These are phyloP conservation scores for Dipus sagitta DNA, from an alignment of 2,797 vertebrate species.

Conservation along the genomic window DNA sequence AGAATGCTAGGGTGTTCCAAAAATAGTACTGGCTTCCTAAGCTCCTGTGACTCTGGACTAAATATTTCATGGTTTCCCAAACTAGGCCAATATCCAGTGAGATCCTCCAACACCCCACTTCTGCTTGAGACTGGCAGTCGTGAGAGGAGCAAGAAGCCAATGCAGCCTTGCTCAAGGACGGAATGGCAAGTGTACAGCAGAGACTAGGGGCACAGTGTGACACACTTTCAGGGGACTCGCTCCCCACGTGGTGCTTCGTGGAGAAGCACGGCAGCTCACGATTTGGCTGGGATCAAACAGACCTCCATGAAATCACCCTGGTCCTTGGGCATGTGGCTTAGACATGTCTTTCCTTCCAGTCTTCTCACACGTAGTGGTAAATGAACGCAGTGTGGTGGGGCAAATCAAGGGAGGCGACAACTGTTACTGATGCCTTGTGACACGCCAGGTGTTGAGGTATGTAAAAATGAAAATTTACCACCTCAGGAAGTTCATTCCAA, in stretches of 20 bases:
- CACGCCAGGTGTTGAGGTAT: background rate
- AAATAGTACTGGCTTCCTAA: background rate
- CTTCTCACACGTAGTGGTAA: background rate
- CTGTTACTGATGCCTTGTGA: background rate
- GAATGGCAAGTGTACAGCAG: background rate
- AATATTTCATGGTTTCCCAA: background rate
- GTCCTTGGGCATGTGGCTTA: background rate
- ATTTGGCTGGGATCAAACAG: background rate
- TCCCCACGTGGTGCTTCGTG: background rate
- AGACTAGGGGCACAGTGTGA: background rate
- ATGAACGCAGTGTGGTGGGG: background rate
- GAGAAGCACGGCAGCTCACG: background rate
- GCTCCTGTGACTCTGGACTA: background rate
- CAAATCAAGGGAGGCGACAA: background rate
- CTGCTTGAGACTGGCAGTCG: background rate
- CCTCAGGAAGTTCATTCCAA: background rate
- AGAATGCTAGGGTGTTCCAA: background rate
- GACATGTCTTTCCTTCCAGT: background rate
- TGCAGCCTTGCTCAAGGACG: background rate
- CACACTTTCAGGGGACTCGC: no score
- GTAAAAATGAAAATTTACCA: background rate
- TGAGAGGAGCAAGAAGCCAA: background rate
- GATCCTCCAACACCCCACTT: background rate
- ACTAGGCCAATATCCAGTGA: background rate
- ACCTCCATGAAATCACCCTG: background rate